These are phyloP conservation scores for Phrynocephalus guinanensis DNA, from an alignment of 2,797 vertebrate species.

Conservation along the genomic window DNA sequence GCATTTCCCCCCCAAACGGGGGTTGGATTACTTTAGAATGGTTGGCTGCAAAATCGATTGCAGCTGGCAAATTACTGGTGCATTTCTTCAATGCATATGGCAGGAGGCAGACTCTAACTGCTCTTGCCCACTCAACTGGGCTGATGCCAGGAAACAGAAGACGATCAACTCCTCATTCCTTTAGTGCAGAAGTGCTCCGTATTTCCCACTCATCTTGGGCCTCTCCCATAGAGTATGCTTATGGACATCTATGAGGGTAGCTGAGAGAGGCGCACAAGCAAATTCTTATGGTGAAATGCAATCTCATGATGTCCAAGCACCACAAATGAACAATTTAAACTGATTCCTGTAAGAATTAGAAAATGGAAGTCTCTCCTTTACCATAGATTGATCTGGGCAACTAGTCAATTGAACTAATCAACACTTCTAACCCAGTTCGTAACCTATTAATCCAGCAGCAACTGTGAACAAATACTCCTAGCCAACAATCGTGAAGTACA, in stretches of 20 bases:
- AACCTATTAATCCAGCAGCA: neutral
- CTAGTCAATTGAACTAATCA: neutral
- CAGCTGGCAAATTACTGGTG: slow-evolving; percentile 7
- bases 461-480: too few species aligned
- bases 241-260: neutral
- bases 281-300: neutral
- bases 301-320: neutral
- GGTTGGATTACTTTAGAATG: neutral
- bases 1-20: neutral
- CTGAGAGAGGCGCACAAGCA: neutral
- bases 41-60: neutral
- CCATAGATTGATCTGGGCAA: neutral
- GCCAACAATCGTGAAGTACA: neutral
- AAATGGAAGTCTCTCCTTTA: neutral
- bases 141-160: neutral
- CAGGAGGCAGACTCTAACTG: neutral
- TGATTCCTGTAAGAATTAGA: neutral
- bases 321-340: neutral
- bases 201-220: neutral
- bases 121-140: neutral
- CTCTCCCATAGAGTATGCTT: neutral
- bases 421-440: neutral
- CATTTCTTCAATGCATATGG: neutral
- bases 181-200: neutral
- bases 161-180: neutral